Conservation (phyloP, 2,888 invertebrate species). For the Aplocera efformata region DNA sequence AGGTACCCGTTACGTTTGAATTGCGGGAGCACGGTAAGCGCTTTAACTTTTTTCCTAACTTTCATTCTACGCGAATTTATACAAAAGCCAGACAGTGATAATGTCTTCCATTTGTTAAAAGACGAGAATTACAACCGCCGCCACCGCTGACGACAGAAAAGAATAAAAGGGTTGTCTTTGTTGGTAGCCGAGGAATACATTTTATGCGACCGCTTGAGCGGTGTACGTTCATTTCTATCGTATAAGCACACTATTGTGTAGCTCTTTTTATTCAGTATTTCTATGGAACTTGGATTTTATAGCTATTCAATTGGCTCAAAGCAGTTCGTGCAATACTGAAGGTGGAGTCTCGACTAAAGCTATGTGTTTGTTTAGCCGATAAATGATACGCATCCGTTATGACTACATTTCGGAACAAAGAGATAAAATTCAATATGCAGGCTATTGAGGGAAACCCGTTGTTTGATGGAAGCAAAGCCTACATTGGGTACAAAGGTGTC, state of each 20-base stretch:
- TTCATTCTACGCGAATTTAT: constrained; percentile 72
- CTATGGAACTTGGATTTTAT: constrained; percentile 39
- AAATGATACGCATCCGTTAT: too few species aligned
- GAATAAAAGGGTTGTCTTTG: constrained; percentile 69
- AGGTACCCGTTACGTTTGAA: constrained; percentile 56
- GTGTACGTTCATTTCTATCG: constrained; percentile 47
- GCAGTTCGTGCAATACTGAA: constrained; percentile 23
- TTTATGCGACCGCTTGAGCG: constrained; percentile 57
- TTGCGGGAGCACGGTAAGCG: constrained; percentile 56
- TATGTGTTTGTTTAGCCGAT: neutral
- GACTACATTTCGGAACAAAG: constrained; percentile 1
- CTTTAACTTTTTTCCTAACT: constrained; percentile 65
- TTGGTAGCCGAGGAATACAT: constrained; percentile 63
- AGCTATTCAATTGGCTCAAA: constrained; percentile 30
- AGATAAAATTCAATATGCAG: constrained; percentile 8
- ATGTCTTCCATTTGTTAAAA: constrained; percentile 75
- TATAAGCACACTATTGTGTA: constrained; percentile 53
- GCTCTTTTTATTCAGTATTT: constrained; percentile 38
- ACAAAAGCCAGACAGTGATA: constrained; percentile 71
- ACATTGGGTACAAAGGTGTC: constrained; percentile 42
- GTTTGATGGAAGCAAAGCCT: constrained; percentile 3
- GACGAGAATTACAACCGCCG: constrained; percentile 66
- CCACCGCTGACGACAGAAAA: constrained; percentile 62
- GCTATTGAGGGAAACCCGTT: constrained; percentile 4
- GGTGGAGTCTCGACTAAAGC: constrained; percentile 14